These are phyloP conservation scores for Mustelus asterias DNA, from an alignment of 2,113 vertebrate species.

Conservation along the genomic window DNA sequence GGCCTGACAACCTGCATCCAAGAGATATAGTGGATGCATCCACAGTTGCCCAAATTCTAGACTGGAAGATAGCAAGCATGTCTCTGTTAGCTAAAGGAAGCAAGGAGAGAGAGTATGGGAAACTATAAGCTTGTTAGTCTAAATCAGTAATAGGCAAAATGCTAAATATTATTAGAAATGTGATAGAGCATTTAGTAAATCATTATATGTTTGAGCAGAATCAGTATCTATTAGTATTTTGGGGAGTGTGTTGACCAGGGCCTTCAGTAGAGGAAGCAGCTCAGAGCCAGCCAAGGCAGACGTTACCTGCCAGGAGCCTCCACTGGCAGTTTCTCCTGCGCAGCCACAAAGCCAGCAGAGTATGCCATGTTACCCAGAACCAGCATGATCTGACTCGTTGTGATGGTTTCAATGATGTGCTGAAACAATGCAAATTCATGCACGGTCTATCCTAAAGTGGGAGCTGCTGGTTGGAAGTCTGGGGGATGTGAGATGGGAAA, in stretches of 20 bases:
- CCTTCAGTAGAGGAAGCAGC: slow-evolving; percentile 61
- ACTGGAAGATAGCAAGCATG: no score
- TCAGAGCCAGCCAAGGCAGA: slow-evolving; percentile 65
- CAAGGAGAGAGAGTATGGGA: no score
- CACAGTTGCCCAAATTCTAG: no score
- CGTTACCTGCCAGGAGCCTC: slow-evolving; percentile 57
- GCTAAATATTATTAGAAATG: no score
- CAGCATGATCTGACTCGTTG: slow-evolving; percentile 78
- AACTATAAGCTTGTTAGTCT: no score
- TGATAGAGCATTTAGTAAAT: no score
- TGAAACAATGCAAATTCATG: slow-evolving; percentile 81
- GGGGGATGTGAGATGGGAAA: background rate
- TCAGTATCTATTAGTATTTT: slow-evolving; percentile 41
- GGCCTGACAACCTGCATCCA: no score
- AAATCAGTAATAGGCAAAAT: no score
- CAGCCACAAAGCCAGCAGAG: slow-evolving; percentile 49
- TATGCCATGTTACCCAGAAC: slow-evolving; percentile 73
- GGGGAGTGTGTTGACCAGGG: slow-evolving; percentile 75
- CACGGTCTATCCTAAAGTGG: background rate
- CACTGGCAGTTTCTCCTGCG: slow-evolving; percentile 40
- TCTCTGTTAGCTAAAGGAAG: no score
- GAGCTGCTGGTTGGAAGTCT: background rate
- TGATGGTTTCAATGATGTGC: slow-evolving; percentile 84
- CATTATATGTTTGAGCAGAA: no score
- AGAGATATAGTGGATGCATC: no score